A percentile compares a stretch with the other conserved stretches of the same genome.
phyloP scores from a whole-genome alignment of 2,113 vertebrate species.

The Entomyzon cyanotis region DNA sequence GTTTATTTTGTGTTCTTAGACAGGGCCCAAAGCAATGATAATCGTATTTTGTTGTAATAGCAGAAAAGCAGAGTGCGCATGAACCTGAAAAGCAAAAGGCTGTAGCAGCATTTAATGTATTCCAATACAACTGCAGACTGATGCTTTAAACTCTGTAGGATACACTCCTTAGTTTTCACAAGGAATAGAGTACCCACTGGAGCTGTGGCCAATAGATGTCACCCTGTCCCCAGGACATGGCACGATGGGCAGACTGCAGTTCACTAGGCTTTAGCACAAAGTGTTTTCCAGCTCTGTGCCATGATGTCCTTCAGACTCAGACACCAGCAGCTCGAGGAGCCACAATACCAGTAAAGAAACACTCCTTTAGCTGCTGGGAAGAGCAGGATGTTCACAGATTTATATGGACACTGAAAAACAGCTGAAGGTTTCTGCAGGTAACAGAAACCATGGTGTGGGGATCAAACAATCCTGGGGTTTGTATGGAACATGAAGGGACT shows the following conservation, averaged over 20 bases:
- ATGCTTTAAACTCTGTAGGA: background rate
- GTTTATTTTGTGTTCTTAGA: background rate
- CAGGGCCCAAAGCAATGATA: background rate
- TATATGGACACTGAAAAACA: background rate
- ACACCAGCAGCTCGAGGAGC: background rate
- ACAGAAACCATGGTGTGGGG: background rate
- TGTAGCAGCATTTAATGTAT: background rate
- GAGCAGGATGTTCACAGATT: background rate
- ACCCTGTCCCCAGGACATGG: background rate
- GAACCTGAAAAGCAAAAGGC: background rate
- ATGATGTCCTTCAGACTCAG: background rate
- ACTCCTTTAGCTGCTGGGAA: background rate
- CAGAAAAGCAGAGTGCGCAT: background rate
- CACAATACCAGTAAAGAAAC: background rate
- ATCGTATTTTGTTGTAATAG: background rate
- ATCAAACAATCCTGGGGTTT: background rate
- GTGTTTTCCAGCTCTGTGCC: background rate
- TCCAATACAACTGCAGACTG: background rate
- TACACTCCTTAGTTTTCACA: background rate
- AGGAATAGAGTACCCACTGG: background rate
- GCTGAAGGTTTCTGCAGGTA: background rate
- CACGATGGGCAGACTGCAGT: background rate
- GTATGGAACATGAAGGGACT: background rate
- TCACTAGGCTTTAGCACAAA: background rate
- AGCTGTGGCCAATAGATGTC: slow-evolving; percentile 47